These are phyloP conservation scores for Pomacea maculata DNA, from an alignment of 1,140 invertebrate genomes.

Conservation along the genomic window DNA sequence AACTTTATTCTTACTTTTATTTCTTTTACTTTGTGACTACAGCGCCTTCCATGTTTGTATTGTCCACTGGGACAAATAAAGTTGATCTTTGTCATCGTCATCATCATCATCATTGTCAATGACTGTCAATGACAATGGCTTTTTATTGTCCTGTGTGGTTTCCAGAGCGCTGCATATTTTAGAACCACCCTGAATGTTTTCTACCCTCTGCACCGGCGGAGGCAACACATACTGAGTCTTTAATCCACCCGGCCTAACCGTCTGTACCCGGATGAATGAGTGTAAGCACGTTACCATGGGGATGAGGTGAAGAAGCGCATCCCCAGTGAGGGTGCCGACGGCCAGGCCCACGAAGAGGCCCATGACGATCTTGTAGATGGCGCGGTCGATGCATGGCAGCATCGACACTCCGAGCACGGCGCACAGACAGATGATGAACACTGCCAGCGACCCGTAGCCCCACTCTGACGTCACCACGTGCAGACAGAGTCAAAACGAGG, in stretches of 20 bases:
- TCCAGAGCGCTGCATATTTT: background rate
- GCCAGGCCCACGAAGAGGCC: slow-evolving; percentile 63
- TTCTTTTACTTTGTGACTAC: too few relatives aligned
- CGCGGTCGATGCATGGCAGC: slow-evolving; percentile 26
- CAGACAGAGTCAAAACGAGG: background rate
- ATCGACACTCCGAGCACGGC: slow-evolving; percentile 44
- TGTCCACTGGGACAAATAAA: too few relatives aligned
- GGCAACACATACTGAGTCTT: background rate
- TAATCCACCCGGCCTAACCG: background rate
- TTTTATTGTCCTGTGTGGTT: background rate
- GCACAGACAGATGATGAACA: slow-evolving; percentile 49
- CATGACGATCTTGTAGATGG: slow-evolving; percentile 54
- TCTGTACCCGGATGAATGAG: background rate
- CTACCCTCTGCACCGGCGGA: too few relatives aligned
- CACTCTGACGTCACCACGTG: slow-evolving; percentile 33
- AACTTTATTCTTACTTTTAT: too few relatives aligned
- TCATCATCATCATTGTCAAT: too few relatives aligned
- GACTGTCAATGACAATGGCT: too few relatives aligned
- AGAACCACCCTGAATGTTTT: background rate
- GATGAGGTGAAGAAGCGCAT: slow-evolving; percentile 67
- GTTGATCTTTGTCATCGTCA: too few relatives aligned
- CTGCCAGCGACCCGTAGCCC: slow-evolving; percentile 49
- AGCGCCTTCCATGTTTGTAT: too few relatives aligned
- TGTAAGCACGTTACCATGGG: slow-evolving; percentile 49
- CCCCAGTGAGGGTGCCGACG: slow-evolving; percentile 65